phyloP scores from a whole-genome alignment of 2,113 vertebrate genomes.

The Phocoena sinus region DNA sequence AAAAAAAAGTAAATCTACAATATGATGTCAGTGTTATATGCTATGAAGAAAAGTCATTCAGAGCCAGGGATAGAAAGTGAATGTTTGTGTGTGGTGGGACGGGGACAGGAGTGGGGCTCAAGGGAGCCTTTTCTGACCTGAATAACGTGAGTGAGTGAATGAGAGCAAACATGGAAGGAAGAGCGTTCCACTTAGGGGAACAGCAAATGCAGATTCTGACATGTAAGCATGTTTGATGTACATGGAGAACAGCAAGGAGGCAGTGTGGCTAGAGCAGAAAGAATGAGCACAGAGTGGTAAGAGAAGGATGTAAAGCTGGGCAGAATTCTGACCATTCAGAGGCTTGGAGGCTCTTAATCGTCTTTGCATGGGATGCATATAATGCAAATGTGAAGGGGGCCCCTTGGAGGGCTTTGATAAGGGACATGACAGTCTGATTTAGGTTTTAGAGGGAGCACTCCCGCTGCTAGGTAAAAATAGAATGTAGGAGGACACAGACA shows the following conservation, averaged over 20 bases:
- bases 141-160: neutral
- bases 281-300: neutral
- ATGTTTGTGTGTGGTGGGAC: rapidly evolving
- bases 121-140: neutral
- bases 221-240: neutral
- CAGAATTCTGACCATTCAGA: neutral
- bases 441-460: neutral
- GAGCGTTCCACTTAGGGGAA: neutral
- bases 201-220: neutral
- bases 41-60: neutral
- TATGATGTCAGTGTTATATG: neutral
- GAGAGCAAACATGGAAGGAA: neutral
- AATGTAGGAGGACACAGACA: neutral
- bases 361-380: neutral
- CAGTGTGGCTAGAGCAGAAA: neutral
- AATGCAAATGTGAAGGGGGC: neutral
- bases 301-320: neutral
- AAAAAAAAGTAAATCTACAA: neutral
- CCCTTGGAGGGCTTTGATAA: neutral
- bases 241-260: neutral
- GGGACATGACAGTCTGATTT: neutral
- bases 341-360: neutral
- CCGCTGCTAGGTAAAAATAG: neutral
- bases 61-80: neutral
- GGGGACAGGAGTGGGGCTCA: rapidly evolving